Percentiles rank a stretch among this genome's conserved stretches.
These are phyloP conservation scores for Zosterops hypoxanthus DNA, from an alignment of 2,113 vertebrate genomes.

Conservation along the genomic window DNA sequence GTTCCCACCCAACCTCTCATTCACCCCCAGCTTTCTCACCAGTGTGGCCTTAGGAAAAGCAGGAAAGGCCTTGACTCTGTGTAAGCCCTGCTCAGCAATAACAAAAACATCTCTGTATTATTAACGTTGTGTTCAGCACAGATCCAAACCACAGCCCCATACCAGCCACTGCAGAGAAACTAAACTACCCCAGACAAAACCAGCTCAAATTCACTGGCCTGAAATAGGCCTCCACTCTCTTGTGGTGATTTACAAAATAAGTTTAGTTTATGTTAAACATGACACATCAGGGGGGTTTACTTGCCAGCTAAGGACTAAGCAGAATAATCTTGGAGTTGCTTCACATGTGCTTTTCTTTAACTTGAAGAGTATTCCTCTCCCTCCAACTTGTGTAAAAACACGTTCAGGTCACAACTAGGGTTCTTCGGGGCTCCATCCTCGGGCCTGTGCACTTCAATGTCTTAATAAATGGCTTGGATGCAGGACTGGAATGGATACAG, in stretches of 20 bases:
- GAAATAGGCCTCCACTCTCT: background rate
- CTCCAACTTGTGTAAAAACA: background rate
- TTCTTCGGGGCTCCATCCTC: background rate
- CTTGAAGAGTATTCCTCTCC: background rate
- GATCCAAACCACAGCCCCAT: background rate
- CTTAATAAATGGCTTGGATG: background rate
- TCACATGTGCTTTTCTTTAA: background rate
- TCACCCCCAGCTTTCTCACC: background rate
- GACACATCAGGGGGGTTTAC: background rate
- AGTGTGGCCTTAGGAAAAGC: background rate
- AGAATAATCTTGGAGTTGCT: background rate
- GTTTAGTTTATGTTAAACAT: background rate
- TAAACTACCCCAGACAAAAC: background rate
- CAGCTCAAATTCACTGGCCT: background rate
- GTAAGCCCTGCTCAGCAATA: background rate
- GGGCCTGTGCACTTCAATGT: background rate
- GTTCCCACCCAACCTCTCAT: background rate
- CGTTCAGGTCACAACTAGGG: background rate
- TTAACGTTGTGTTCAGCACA: background rate
- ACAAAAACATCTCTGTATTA: background rate
- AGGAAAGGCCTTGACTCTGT: background rate
- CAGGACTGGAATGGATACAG: background rate
- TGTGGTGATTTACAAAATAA: background rate
- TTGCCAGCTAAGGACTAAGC: background rate
- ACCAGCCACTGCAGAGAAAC: background rate